Percentiles rank a stretch among this genome's conserved stretches.
phyloP scores from a whole-genome alignment of 2,888 invertebrate genomes.

The Pyralis farinalis region DNA sequence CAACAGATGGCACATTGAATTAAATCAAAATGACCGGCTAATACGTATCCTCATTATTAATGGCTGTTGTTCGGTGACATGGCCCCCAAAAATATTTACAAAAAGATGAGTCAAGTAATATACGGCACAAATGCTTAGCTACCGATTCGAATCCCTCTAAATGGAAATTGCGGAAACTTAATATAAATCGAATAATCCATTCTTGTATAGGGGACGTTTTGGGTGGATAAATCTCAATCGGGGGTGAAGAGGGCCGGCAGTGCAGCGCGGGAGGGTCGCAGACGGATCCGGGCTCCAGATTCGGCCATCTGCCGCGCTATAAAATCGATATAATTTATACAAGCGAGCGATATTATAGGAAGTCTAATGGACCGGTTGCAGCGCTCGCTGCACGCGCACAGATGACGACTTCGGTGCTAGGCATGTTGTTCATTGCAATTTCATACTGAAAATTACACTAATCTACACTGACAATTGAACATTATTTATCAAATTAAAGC shows the following conservation, averaged over 20 bases:
- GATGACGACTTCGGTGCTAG: too few species aligned
- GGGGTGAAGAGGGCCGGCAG: conserved; percentile 60
- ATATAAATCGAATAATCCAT: conserved; percentile 79
- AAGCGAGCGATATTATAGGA: conserved; percentile 48
- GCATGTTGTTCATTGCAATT: too few species aligned
- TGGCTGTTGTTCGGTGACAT: conserved; percentile 50
- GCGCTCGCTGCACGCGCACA: background rate
- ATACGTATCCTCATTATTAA: conserved; percentile 69
- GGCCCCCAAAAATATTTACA: conserved; percentile 66
- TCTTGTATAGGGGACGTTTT: conserved; percentile 69
- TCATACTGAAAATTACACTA: too few species aligned
- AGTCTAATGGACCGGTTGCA: conserved; percentile 12
- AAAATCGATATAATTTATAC: conserved; percentile 77
- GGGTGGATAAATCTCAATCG: conserved; percentile 76
- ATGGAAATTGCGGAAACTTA: conserved; percentile 77
- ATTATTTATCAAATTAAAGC: too few species aligned
- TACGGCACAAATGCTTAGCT: conserved; percentile 54
- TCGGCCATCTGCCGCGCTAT: conserved; percentile 75
- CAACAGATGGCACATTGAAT: conserved; percentile 60
- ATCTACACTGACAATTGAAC: too few species aligned
- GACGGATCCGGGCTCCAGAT: conserved; percentile 48
- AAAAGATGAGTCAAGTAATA: conserved; percentile 51
- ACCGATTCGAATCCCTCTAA: conserved; percentile 59
- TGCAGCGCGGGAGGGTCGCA: conserved; percentile 55
- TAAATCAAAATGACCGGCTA: conserved; percentile 50